Base-by-base conservation (phyloP, 2,113 vertebrate species). In the Ammospiza caudacuta region DNA sequence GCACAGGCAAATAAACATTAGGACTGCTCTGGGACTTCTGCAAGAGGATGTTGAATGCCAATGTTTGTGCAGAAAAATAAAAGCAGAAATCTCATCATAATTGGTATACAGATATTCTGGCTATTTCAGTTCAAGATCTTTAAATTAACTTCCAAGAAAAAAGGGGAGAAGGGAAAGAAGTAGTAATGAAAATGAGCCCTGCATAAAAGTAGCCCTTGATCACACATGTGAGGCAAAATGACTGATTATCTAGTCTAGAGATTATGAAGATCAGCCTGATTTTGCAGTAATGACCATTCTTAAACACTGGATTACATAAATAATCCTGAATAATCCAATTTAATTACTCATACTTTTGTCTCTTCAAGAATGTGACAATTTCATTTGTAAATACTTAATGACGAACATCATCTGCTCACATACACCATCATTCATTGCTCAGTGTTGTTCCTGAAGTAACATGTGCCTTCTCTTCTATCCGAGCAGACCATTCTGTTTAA, bases 201-300 rank as follows among this genome's bases (percentile, higher is more conserved):
- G 15, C 12, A 83, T 90, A 55, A 74, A 82, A 82, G 79, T 59
- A 95, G 51, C 12, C 44, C 44, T 74, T 9, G 46, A 33, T 89
- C 73, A 86, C 61, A 85, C 11, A 3, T 6, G 5, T 78, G 37
- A 69, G 43, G n/a, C 51, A 95, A 96, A 0, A 39, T 4, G 5
- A 92, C 51, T 95, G 92, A 86, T 78, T 89, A 51, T 61, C 79
- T 70, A 39, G 72, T 79, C 64, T 47, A 81, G 21, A 94, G 44
- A 96, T 92, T 97, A 74, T 12, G 78, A 87, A 83, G 62, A 90
- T 94, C 92, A 95, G 82, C 63, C 29, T 64, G 72, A 94, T 52
- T 96, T 66, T 93, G 37, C 35, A 68, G 3, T 94, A 89, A 61
- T 9, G 3, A 89, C 16, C 31, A 73, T 80, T 90, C 86, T 72